Evolutionary conservation across 1,140 invertebrate species (phyloP), one percentile per base, ranked within the genome.

Genomic region (Piezodorus guildinii): DNA sequence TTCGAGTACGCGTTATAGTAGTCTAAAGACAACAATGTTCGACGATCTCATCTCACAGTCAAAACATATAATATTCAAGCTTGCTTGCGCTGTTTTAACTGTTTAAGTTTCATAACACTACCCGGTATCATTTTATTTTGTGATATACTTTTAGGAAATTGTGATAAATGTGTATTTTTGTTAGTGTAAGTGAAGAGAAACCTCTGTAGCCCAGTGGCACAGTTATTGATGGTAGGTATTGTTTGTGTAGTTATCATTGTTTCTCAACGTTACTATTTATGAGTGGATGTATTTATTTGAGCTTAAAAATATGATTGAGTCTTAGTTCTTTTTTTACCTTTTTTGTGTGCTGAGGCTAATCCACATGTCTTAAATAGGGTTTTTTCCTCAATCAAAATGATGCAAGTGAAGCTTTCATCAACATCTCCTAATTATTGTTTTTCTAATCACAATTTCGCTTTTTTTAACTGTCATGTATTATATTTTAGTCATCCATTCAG

Each of bases 221-320:
- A 45, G 39, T 45, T 62, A 46, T 62, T 43, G 60, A 46, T 67
- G 72, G 23, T 83, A 80, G 81, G 80, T 84, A 39, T 66, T 79
- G 45, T 72, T 79, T 65, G 71, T 75, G 12, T 63, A 67, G 61
- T 56, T 45, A 27, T 19, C 44, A 10, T 25, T 34, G 25, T 4
- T 27, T 25, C 14, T 15, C 23, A 19, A 45, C 44, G n/a, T 25
- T 49, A 10, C n/a, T 43, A 19, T 49, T 17, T 49, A 19, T 49
- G 19, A 19, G 19, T 49, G n/a, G 17, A 19, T 9, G n/a, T 6
- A 5, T 49, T 49, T 49, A 17, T 49, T 19, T 10, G 1, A 49
- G 19, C 5, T 49, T 10, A n/a, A 4, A 19, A 19, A 49, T 4
- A 19, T 49, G 19, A 8, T 49, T 49, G 3, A 49, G 46, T 49